These are phyloP conservation scores for Apis laboriosa DNA, from an alignment of 1,140 invertebrate genomes.

Conservation along the genomic window DNA sequence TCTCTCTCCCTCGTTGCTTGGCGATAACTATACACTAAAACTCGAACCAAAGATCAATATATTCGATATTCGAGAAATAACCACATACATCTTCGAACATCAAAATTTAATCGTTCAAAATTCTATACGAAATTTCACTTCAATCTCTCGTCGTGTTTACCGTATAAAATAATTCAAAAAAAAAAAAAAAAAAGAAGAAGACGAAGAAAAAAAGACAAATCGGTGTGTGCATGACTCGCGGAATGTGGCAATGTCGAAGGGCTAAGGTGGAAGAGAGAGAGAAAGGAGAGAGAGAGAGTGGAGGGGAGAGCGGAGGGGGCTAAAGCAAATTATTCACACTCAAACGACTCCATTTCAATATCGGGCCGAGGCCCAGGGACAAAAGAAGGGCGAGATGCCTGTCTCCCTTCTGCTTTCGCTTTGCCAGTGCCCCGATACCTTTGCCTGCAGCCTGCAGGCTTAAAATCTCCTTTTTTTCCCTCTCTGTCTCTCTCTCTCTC, in stretches of 20 bases:
- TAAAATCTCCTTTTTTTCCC: slow-evolving; percentile 59
- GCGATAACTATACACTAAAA: too few species aligned
- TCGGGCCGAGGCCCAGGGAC: slow-evolving; percentile 80
- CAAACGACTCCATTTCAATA: slow-evolving; percentile 83
- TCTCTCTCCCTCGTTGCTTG: too few species aligned
- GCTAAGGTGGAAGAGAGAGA: slow-evolving; percentile 39
- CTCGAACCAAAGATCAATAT: too few species aligned
- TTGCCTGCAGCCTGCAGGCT: slow-evolving; percentile 75
- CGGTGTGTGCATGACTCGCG: slow-evolving; percentile 48
- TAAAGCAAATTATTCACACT: slow-evolving; percentile 83
- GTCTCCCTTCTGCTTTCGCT: slow-evolving; percentile 80
- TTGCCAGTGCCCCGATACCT: slow-evolving; percentile 76
- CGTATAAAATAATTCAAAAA: too few species aligned
- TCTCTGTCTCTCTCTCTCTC: slow-evolving; percentile 45
- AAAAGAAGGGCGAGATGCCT: slow-evolving; percentile 82
- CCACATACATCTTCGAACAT: too few species aligned
- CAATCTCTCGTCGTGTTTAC: too few species aligned
- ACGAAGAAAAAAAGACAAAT: slow-evolving; percentile 18
- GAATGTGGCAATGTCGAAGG: slow-evolving; percentile 59
- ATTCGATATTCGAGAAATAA: too few species aligned
- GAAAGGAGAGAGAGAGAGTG: slow-evolving; percentile 36
- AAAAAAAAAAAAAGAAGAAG: too few species aligned
- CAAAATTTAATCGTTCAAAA: too few species aligned
- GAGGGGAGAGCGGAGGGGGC: slow-evolving; percentile 65
- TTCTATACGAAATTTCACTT: too few species aligned